Evolutionary conservation across 1,140 invertebrate species (phyloP), one percentile per base, ranked within the genome.

Genomic region (Drepana arcuata): DNA sequence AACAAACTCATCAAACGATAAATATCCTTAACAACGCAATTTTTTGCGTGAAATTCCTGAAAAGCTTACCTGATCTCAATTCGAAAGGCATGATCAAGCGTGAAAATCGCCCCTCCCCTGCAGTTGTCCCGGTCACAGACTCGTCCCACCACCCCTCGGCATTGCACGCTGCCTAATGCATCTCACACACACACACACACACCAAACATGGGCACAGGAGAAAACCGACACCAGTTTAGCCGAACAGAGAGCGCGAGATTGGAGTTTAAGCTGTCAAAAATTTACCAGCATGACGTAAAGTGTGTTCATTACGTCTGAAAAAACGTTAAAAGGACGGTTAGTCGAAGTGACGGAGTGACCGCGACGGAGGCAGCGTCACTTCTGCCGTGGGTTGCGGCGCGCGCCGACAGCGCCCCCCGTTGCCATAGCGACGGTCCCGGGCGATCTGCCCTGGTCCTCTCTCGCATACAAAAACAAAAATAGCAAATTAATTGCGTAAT

Each of bases 401-500:
- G 71, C 72, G 68, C 70, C 66, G 62, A 36, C 53, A 48, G 62
- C 68, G 62, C 70, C 64, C 69, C 72, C 61, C 59, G 70, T 77
- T 26, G 30, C 52, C 63, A 73, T 71, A 62, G 39, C 60, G 47
- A 77, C 72, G 27, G 50, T 71, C 72, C 60, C 66, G 68, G 71
- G 69, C 67, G 64, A 72, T 58, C 49, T 69, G 58, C 57, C 66
- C 70, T 58, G 52, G 55, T 64, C 62, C 62, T 68, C 67, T 61
- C 38, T 60, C 41, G 50, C 49, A 60, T 51, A 71, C 56, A 69
- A 80, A 77, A 80, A 80, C 72, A 80, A 77, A 80, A 80, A 79
- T 77, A 77, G 66, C 72, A 62, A 77, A 79, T 74, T 73, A 77
- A 79, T 77, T 77, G 57, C 72, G 68, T 73, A 79, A 79, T 71